Evolutionary conservation across 2,797 vertebrate species (phyloP).

Genomic region (Meda fulgida): DNA sequence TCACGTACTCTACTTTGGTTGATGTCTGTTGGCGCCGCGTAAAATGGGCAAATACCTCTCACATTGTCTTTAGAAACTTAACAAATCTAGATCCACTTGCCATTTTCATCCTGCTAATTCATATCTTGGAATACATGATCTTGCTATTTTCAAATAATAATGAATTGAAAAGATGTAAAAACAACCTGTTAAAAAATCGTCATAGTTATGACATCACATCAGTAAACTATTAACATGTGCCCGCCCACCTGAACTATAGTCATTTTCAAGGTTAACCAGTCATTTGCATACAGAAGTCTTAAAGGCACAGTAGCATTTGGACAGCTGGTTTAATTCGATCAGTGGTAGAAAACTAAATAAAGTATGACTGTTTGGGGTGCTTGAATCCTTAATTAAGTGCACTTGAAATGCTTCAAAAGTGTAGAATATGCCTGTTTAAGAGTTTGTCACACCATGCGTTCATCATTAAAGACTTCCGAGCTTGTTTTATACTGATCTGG

Average conservation of each 20-base stretch:
- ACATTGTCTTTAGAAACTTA: not conserved
- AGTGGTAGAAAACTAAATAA: not conserved
- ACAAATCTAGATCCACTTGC: not conserved
- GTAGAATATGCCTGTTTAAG: not conserved
- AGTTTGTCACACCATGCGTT: not conserved
- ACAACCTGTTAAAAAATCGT: not conserved
- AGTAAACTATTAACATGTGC: not conserved
- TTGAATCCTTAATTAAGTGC: not conserved
- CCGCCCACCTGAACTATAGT: not conserved
- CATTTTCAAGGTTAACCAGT: not conserved
- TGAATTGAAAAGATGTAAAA: not conserved
- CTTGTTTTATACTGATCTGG: conserved; percentile 14
- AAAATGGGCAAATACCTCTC: not conserved
- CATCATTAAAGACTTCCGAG: conserved; percentile 20
- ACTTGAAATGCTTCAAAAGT: not conserved
- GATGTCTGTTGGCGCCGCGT: not conserved
- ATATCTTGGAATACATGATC: not conserved
- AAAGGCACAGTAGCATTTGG: not conserved
- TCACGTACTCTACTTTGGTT: not conserved
- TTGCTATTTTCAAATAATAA: not conserved
- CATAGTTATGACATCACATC: not conserved
- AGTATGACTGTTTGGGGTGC: not conserved
- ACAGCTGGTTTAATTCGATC: not conserved
- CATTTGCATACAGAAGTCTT: not conserved
- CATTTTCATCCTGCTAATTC: not conserved